Conservation (phyloP, 2,113 vertebrate species). For the Phyllostomus discolor region DNA sequence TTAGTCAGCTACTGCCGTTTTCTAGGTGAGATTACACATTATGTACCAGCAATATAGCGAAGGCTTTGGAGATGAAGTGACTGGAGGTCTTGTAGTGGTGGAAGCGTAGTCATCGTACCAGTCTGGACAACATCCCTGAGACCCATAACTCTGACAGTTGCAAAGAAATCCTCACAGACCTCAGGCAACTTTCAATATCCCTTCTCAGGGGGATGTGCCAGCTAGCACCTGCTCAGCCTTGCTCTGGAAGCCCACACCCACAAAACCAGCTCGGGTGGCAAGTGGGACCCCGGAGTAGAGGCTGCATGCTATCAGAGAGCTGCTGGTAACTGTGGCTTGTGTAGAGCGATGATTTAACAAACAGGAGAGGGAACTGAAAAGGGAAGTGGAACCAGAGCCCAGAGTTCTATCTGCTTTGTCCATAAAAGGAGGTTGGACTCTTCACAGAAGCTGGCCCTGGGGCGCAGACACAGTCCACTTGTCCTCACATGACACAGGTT, state of each 20-base stretch:
- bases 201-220: not conserved
- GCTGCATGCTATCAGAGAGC: not conserved
- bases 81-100: not conserved
- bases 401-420: slow-evolving; percentile 53
- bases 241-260: not conserved
- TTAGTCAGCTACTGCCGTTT: not conserved
- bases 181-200: not conserved
- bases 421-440: slow-evolving; percentile 57
- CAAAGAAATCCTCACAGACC: not conserved
- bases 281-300: not conserved
- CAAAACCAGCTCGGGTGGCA: not conserved
- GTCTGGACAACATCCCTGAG: not conserved
- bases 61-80: too few species aligned
- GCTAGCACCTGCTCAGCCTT: too few species aligned
- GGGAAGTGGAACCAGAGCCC: slow-evolving; percentile 27
- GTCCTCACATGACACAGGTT: not conserved
- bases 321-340: not conserved
- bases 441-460: not conserved
- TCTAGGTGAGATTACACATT: not conserved
- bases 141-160: not conserved
- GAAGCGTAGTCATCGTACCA: not conserved
- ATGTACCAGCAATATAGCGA: not conserved
- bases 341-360: not conserved
- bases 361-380: not conserved
- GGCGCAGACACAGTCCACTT: not conserved